A percentile compares a stretch with the other conserved stretches of the same genome.
These are phyloP conservation scores for Cirrhinus molitorella DNA, from an alignment of 2,797 vertebrate species.

Conservation along the genomic window DNA sequence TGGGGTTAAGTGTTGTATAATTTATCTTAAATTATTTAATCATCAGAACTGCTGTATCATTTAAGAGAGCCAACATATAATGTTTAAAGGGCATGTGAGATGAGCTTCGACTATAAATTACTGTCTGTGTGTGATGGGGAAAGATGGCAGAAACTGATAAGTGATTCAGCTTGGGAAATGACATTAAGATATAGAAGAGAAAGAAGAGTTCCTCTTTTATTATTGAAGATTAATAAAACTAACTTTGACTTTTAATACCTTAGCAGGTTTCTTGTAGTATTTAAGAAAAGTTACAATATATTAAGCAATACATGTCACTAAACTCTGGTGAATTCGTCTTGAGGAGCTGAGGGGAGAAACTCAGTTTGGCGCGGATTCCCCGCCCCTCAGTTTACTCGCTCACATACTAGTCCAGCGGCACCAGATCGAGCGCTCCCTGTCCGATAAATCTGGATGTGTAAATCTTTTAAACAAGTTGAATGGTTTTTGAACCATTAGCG, in stretches of 20 bases:
- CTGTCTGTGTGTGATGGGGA: conserved; percentile 14
- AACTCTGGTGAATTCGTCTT: too few species aligned
- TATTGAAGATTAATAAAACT: too few species aligned
- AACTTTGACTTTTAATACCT: background rate
- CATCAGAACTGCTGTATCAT: conserved; percentile 1
- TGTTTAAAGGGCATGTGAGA: conserved; percentile 12
- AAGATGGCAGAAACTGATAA: conserved; percentile 28
- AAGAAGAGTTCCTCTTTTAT: background rate
- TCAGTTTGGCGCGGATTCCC: background rate
- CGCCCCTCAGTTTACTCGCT: conserved; percentile 16
- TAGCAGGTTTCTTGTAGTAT: background rate
- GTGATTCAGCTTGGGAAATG: background rate
- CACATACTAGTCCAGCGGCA: background rate
- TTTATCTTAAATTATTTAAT: background rate
- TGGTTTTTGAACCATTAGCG: background rate
- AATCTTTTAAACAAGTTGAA: background rate
- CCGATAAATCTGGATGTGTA: background rate
- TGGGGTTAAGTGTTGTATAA: background rate
- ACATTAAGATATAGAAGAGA: background rate
- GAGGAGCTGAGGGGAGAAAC: background rate
- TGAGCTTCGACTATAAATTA: background rate
- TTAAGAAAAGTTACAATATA: background rate
- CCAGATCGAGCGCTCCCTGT: background rate
- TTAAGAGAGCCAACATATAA: background rate
- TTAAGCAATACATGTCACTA: background rate